Percentiles rank a stretch among this genome's conserved stretches.
phyloP scores from a whole-genome alignment of 2,888 invertebrate genomes.

The Harpalus rubripes region DNA sequence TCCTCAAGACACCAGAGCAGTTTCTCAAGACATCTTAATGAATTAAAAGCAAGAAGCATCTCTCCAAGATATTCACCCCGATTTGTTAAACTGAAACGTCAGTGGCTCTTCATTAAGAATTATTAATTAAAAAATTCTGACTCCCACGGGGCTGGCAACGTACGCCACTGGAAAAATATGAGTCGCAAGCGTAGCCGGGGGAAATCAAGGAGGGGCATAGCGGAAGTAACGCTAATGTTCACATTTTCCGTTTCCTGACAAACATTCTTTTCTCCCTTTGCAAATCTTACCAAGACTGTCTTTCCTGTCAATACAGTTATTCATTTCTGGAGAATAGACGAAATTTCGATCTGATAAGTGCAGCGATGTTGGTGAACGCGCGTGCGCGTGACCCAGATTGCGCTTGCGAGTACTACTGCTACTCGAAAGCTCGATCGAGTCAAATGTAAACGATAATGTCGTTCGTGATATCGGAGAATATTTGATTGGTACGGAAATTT shows the following conservation, averaged over 20 bases:
- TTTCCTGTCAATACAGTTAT: conserved; percentile 50
- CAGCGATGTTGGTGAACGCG: conserved; percentile 45
- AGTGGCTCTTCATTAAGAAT: conserved; percentile 30
- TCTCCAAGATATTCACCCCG: background rate
- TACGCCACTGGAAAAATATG: conserved; percentile 42
- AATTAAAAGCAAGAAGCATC: conserved; percentile 9
- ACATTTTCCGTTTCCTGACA: conserved; percentile 52
- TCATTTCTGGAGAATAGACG: conserved; percentile 51
- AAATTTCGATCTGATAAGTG: conserved; percentile 62
- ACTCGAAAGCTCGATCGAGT: conserved; percentile 51
- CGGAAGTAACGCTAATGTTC: conserved; percentile 48
- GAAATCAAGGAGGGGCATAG: conserved; percentile 40
- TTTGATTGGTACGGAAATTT: conserved; percentile 65
- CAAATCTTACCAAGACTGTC: conserved; percentile 15
- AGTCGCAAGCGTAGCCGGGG: conserved; percentile 43
- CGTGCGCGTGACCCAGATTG: conserved; percentile 59
- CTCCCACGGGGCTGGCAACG: conserved; percentile 13
- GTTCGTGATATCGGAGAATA: conserved; percentile 62
- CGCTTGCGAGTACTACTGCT: conserved; percentile 7
- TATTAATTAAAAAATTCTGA: conserved; percentile 48
- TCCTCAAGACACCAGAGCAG: background rate
- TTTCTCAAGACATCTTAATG: background rate
- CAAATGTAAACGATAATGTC: conserved; percentile 64
- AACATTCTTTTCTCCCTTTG: conserved; percentile 30
- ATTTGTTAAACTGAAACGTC: conserved; percentile 16